These are phyloP conservation scores for Anticlea derivata DNA, from an alignment of 2,888 invertebrate species.

Conservation along the genomic window DNA sequence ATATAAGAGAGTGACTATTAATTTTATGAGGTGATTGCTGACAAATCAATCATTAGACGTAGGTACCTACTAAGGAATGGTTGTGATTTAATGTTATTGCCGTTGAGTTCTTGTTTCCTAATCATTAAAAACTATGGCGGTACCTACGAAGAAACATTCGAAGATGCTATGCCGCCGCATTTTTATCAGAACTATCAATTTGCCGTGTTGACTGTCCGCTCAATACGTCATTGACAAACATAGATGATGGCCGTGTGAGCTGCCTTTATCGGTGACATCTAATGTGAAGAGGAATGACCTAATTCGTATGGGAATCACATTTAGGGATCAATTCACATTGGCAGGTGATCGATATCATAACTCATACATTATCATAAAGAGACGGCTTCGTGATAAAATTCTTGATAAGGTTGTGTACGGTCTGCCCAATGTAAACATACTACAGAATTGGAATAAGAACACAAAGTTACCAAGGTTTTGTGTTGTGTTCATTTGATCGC, in stretches of 20 bases:
- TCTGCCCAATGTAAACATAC: not conserved
- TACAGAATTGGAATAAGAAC: no score
- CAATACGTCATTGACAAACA: constrained; percentile 51
- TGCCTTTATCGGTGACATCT: constrained; percentile 55
- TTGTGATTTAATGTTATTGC: constrained; percentile 10
- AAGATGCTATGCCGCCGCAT: not conserved
- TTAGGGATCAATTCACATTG: constrained; percentile 18
- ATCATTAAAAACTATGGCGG: not conserved
- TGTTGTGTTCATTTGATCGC: not conserved
- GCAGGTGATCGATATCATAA: constrained; percentile 31
- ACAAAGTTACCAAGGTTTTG: not conserved
- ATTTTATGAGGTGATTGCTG: constrained; percentile 29
- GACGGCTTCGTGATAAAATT: constrained; percentile 27
- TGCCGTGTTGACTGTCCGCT: constrained; percentile 53
- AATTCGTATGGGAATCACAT: constrained; percentile 41
- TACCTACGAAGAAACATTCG: no score
- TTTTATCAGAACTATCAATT: constrained; percentile 14
- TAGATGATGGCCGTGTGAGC: constrained; percentile 63
- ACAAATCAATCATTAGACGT: constrained; percentile 21
- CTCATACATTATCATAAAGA: constrained; percentile 26
- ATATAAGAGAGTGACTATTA: constrained; percentile 25
- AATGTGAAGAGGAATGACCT: constrained; percentile 42
- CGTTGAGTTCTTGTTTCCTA: constrained; percentile 1
- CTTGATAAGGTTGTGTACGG: constrained; percentile 19
- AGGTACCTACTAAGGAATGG: constrained; percentile 1